Conservation (phyloP, 2,888 invertebrate species). For the Amblyjoppa proteus region DNA sequence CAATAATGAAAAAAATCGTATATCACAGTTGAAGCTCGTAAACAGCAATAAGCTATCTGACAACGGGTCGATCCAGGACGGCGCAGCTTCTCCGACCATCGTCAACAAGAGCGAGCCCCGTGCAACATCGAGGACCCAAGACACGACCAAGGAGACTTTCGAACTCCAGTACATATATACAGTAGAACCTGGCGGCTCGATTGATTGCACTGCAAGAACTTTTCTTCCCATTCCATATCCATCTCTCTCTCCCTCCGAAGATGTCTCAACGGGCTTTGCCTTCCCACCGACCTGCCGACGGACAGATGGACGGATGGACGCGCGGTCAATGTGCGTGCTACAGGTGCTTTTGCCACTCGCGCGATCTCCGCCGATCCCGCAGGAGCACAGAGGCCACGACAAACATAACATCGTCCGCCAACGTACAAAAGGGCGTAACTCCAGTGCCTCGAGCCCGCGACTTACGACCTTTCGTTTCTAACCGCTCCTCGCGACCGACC, state of each 20-base stretch:
- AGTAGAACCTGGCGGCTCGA: slow-evolving; percentile 69
- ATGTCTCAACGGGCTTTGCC: slow-evolving; percentile 66
- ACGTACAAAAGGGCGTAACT: slow-evolving; percentile 27
- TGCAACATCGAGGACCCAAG: slow-evolving; percentile 33
- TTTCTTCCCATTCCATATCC: slow-evolving; percentile 51
- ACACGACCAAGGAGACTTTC: slow-evolving; percentile 16
- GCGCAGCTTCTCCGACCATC: not conserved
- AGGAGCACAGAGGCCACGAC: slow-evolving; percentile 31
- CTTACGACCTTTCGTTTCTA: too few relatives aligned
- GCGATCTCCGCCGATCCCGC: slow-evolving; percentile 41
- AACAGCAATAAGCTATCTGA: too few relatives aligned
- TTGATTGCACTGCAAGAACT: slow-evolving; percentile 82
- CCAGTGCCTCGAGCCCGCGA: too few relatives aligned
- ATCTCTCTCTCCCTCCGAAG: slow-evolving; percentile 38
- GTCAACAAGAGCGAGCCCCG: not conserved
- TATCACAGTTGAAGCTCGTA: too few relatives aligned
- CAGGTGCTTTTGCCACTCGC: slow-evolving; percentile 76
- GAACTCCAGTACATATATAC: slow-evolving; percentile 16
- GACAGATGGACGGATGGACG: slow-evolving; percentile 82
- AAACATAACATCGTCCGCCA: not conserved
- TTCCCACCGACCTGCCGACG: slow-evolving; percentile 78
- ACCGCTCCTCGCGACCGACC: not conserved
- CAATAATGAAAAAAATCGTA: too few relatives aligned
- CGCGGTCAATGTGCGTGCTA: slow-evolving; percentile 78
- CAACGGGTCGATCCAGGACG: too few relatives aligned